Percentiles rank a stretch among this genome's conserved stretches.
These are phyloP conservation scores for Lucinisca nassula DNA, from an alignment of 2,888 invertebrate genomes.

Conservation along the genomic window DNA sequence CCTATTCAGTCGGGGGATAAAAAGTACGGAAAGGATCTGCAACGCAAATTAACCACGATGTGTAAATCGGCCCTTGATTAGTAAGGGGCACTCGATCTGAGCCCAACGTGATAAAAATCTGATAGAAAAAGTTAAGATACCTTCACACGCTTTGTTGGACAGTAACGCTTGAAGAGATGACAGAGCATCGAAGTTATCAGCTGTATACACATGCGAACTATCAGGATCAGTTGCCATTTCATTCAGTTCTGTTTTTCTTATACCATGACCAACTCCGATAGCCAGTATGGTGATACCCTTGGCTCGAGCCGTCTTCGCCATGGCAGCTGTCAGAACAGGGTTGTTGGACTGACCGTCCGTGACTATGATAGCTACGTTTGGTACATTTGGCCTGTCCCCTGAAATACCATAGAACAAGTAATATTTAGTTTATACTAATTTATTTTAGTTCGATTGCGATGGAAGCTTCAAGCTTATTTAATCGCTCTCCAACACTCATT, in stretches of 20 bases:
- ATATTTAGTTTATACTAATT: too few relatives aligned
- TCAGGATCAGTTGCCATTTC: conserved; percentile 81
- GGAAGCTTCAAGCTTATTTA: too few relatives aligned
- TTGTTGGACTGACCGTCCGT: conserved; percentile 80
- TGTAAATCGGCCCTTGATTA: too few relatives aligned
- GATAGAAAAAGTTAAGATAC: too few relatives aligned
- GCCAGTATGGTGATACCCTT: conserved; percentile 77
- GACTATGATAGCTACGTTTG: conserved; percentile 79
- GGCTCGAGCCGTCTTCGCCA: conserved; percentile 73
- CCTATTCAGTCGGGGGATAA: too few relatives aligned
- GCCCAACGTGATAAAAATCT: too few relatives aligned
- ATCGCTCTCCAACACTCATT: too few relatives aligned
- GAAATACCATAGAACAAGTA: too few relatives aligned
- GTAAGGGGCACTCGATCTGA: too few relatives aligned
- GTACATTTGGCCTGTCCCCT: conserved; percentile 78
- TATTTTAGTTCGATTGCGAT: too few relatives aligned
- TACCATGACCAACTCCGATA: conserved; percentile 78
- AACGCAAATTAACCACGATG: too few relatives aligned
- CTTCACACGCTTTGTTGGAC: conserved; percentile 80
- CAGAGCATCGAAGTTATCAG: conserved; percentile 81
- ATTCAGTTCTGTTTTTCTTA: conserved; percentile 73
- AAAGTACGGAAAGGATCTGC: too few relatives aligned
- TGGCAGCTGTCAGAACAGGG: conserved; percentile 65
- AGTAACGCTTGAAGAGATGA: conserved; percentile 74
- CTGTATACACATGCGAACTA: conserved; percentile 82